A percentile compares a stretch with the other conserved stretches of the same genome.
phyloP scores from a whole-genome alignment of 2,797 vertebrate genomes.

The Sylvilagus floridanus region DNA sequence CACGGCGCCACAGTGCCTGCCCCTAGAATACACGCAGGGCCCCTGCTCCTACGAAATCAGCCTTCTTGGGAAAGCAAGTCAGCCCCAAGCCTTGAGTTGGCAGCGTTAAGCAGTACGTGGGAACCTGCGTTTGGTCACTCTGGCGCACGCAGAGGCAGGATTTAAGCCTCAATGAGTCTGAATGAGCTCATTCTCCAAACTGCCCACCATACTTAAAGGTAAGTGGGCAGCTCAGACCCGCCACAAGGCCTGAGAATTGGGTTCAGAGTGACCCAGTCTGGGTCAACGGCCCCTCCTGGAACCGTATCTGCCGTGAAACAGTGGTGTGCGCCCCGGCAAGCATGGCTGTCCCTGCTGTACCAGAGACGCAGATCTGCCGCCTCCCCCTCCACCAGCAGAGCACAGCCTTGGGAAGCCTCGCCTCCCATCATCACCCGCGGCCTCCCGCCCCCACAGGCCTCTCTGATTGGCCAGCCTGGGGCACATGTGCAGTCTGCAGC shows the following conservation, averaged over 20 bases:
- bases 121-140: neutral
- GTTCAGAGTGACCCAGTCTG: neutral
- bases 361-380: neutral
- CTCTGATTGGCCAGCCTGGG: neutral
- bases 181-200: neutral
- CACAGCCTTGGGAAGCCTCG: neutral
- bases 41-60: neutral
- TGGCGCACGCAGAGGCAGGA: neutral
- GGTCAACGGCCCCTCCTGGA: fast-evolving
- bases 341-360: neutral
- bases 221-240: neutral
- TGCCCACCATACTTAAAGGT: too few relatives aligned
- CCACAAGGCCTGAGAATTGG: neutral
- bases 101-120: neutral
- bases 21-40: neutral
- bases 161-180: neutral
- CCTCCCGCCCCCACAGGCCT: neutral
- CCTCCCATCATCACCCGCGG: neutral
- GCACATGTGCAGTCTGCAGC: neutral
- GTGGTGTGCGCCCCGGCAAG: fast-evolving
- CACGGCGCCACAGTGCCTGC: too few relatives aligned
- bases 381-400: neutral
- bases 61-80: neutral
- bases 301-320: neutral
- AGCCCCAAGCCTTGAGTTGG: neutral